Evolutionary conservation across 1,140 invertebrate species (phyloP), one percentile per base, ranked within the genome.

Genomic region (Halesus radiatus): DNA sequence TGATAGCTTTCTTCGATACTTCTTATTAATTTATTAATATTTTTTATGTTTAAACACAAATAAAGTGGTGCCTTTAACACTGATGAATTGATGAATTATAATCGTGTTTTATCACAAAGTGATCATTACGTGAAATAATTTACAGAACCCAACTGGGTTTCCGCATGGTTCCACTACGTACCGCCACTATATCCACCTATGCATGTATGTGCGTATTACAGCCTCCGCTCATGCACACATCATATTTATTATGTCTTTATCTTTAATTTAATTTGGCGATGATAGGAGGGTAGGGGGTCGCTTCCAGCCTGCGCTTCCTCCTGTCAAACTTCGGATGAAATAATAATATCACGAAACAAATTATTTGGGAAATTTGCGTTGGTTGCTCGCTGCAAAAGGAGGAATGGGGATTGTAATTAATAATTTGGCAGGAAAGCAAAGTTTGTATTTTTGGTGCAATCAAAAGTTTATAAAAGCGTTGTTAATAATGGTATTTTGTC

Each of bases 231-330:
- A 45, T 45, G 37, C 37, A 45, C 37, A 45, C 37, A 45, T 45
- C 37, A 53, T 72, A 72, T 72, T 72, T 72, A 72, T 72, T 53
- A 53, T 53, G 22, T 72, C 37, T 72, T 53, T 72, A 72, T 72
- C 18, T 72, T 45, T 72, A 72, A 72, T 72, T 72, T 72, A 72
- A 72, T 72, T 53, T 72, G 18, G 50, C 20, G 45, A 52, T 72
- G 68, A 72, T 72, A 72, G 45, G 68, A 72, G 37, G n/a, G 23
- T 37, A 13, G 64, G 50, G 62, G 68, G 13, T 8, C 18, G 22
- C 62, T 29, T 64, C 23, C 37, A 26, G 18, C 45, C 1, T 22
- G 8, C 45, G 45, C 29, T 20, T 52, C 68, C 37, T 22, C 37
- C 20, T 52, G 18, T 26, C 68, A 26, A 72, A 52, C 45, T 72